Base-by-base conservation (phyloP, 1,140 invertebrate genomes). In the Zophobas morio region DNA sequence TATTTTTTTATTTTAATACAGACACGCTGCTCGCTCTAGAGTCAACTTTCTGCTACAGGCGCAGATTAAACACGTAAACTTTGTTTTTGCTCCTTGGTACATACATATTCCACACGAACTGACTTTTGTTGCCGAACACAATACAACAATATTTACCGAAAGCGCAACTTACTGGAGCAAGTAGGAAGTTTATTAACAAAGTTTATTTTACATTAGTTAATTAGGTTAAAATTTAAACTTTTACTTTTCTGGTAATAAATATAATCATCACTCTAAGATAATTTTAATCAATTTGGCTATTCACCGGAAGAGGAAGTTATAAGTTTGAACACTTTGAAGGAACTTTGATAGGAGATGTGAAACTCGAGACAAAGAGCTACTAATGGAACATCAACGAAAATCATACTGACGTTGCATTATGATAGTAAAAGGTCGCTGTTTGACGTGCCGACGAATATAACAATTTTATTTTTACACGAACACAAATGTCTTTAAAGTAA, bases 301-400 rank as follows among this genome's bases (percentile, higher is more conserved):
- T 66, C 60, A 40, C 39, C 37, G 60, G 60, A 66, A 66, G 60
- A 66, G 36, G 34, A 66, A 66, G 57, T 63, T 63, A 63, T 63
- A 63, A 63, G 37, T 66, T 66, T 42, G 60, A 66, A 66, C 60
- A 42, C 37, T 66, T 42, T 42, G 60, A 66, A 6, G 60, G 33
- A 66, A 66, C 39, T 66, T 66, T 42, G 60, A 20, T 47, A 66
- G 60, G 8, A 66, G 20, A 33, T 40, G 32, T 36, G 4, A 63
- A 66, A 66, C 60, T 66, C 42, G 42, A 66, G 60, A 66, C 60
- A 66, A 66, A 46, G 39, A 32, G 39, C 60, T 42, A 32, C 60
- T 66, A 66, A 66, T 66, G 60, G 60, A 66, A 42, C 60, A 66
- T 66, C 60, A 3, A 40, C 39, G 39, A 60, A 42, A 66, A 66